Evolutionary conservation across 1,140 invertebrate species (phyloP), one percentile per base, ranked within the genome.

Genomic region (Leptoteleia sp.): DNA sequence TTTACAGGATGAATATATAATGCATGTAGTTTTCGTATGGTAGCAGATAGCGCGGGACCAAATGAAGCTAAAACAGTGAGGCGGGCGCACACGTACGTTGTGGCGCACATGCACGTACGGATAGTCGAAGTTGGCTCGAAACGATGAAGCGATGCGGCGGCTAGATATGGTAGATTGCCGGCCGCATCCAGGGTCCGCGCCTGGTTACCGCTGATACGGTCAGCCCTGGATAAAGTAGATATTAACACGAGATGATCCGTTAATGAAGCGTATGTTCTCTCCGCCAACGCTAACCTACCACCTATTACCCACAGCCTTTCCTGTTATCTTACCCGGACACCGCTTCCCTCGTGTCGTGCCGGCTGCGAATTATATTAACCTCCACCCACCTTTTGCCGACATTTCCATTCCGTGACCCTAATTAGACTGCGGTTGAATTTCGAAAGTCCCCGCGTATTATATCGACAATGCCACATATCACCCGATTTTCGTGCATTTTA

Each of bases 181-280:
- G 79, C 68, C 68, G 57, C 59, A 81, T 78, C 76, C 65, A 57
- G 68, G 29, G 57, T 79, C 59, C 40, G 80, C 79, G 79, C 38
- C 64, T 79, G 72, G 71, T 57, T 65, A 54, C 48, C 67, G 31
- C 81, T 78, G 77, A 82, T 82, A 80, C 78, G 81, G 81, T 82
- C 81, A 82, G 75, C 71, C 45, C 55, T 61, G 81, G 75, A 90
- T 89, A 90, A 90, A 90, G 87, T 89, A 90, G 88, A 90, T 90
- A 90, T 90, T 90, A 90, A 90, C 89, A 90, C 87, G 88, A 89
- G 88, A 90, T 90, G 87, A 90, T 89, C 89, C 89, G 89, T 90
- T 90, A 90, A 90, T 90, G 89, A 90, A 90, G 88, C 89, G 89
- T 90, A 90, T 90, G 89, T 89, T 89, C 84, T 57, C 65, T 71